Base-by-base conservation (phyloP, 2,888 invertebrate species). In the Lissocephala sabroskyi region DNA sequence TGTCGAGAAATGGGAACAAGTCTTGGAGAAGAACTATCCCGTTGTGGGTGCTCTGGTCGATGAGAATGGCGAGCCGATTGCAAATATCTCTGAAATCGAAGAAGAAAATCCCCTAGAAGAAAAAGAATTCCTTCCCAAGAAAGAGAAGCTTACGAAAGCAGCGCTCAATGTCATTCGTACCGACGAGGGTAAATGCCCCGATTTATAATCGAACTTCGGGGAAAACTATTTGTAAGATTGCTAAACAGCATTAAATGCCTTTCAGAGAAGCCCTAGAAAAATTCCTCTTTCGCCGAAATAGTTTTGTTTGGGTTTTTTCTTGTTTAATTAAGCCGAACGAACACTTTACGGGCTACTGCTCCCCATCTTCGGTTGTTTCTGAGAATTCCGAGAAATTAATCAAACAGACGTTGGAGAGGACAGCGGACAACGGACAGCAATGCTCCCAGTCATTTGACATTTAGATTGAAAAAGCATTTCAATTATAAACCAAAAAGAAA, bases 1-100 rank as follows among this genome's bases (percentile, higher is more conserved):
- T 36, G 14, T 62, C 7, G 37, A 42, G 1, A 41, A 46, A 3
- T 62, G 67, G 64, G 49, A 48, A 3, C 29, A 13, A 16, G 40
- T 47, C n/a, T 32, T 59, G 9, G 43, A 54, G 18, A 29, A 14
- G 1, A 55, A 62, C 14, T 62, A 58, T 32, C 9, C 11, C 2
- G 33, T 5, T 45, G 55, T 2, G 47, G 61, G 7, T 17, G 26
- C 1, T 1, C 16, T 62, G 5, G 18, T 62, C 23, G 52, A 54
- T 46, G 32, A 39, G 0, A 5, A 16, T n/a, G 23, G 9, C 14
- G 19, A 14, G 14, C 3, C 3, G 14, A 1, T 13, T 11, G 7
- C 5, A 11, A 33, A 33, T 3, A 2, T 11, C n/a, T 7, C n/a
- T 5, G 14, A 33, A 33, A 13, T 5, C 1, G 14, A 13, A 13